These are phyloP conservation scores for Centroberyx gerrardi DNA, from an alignment of 2,797 vertebrate genomes.

Conservation along the genomic window DNA sequence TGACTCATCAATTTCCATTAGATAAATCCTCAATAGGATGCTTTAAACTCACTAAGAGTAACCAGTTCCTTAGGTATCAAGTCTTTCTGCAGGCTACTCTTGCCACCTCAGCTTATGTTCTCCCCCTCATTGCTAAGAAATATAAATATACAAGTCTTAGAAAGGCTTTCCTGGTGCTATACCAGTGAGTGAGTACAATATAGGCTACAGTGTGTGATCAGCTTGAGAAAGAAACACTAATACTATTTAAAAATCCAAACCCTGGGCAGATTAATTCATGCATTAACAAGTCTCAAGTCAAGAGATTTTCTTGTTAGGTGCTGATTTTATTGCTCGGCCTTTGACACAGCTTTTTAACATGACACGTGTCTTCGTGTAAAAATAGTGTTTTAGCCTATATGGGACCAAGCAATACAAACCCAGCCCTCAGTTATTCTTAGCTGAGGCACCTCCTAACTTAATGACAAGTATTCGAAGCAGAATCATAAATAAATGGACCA, in stretches of 20 bases:
- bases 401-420: not conserved
- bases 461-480: not conserved
- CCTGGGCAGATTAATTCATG: not conserved
- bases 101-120: not conserved
- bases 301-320: not conserved
- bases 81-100: not conserved
- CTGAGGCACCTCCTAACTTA: conserved; percentile 11
- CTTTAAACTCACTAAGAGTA: not conserved
- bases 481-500: conserved; percentile 1
- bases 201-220: not conserved
- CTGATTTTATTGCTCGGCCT: not conserved
- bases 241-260: too few relatives aligned
- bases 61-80: not conserved
- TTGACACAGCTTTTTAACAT: not conserved
- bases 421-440: conserved; percentile 42
- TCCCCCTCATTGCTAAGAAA: not conserved
- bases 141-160: not conserved
- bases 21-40: not conserved
- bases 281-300: not conserved
- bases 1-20: not conserved
- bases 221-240: not conserved
- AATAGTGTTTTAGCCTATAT: conserved; percentile 14
- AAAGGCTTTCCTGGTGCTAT: not conserved
- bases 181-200: too few relatives aligned
- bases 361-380: not conserved